A percentile compares a stretch with the other conserved stretches of the same genome.
These are phyloP conservation scores for Pitangus sulphuratus DNA, from an alignment of 2,797 vertebrate genomes.

Conservation along the genomic window DNA sequence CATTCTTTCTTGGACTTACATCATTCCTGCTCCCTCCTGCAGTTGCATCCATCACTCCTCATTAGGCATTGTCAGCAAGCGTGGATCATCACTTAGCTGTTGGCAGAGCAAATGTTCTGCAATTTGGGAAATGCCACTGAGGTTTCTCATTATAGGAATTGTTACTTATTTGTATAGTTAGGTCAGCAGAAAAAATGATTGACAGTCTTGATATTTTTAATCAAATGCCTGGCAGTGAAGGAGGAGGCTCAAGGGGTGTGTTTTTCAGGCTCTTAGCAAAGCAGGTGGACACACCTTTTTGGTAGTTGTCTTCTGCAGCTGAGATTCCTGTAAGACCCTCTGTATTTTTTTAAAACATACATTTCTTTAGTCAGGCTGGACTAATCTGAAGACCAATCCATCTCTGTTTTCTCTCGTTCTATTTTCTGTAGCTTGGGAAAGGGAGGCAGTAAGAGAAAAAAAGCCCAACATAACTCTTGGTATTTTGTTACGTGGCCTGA, in stretches of 20 bases:
- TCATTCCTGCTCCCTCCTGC: background rate
- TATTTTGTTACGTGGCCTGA: background rate
- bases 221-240: background rate
- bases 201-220: background rate
- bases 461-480: fast-evolving
- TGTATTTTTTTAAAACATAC: fast-evolving
- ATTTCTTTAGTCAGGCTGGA: background rate
- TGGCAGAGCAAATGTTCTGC: constrained; percentile 27
- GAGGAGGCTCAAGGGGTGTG: background rate
- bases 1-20: background rate
- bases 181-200: constrained; percentile 17
- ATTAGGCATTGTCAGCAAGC: constrained; percentile 19
- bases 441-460: background rate
- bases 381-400: background rate
- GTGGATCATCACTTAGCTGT: background rate
- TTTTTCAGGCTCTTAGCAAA: background rate
- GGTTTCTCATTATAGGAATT: background rate
- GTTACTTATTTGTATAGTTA: background rate
- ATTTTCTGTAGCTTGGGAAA: background rate
- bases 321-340: background rate
- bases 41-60: constrained; percentile 9
- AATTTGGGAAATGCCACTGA: constrained; percentile 12
- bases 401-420: background rate
- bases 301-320: background rate
- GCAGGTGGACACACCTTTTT: background rate